Evolutionary conservation across 23 tunicate species (phyloP).

Genomic region (Styela plicata): DNA sequence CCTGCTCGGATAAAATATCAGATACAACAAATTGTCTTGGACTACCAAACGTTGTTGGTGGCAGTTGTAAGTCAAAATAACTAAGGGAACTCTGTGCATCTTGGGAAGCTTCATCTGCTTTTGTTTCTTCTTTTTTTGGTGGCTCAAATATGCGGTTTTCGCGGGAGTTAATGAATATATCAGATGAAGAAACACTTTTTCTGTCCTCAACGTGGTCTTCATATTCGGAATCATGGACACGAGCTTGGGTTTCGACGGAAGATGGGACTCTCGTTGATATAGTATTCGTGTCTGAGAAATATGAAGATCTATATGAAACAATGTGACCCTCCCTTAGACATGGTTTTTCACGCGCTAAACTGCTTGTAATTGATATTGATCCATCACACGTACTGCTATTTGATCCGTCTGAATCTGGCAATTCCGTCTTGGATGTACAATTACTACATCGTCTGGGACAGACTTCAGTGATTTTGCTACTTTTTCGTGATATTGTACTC

Average conservation of each 20-base stretch:
- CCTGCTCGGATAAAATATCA: not conserved
- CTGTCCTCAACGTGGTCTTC: not conserved
- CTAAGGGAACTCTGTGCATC: not conserved
- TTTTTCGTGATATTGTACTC: not conserved
- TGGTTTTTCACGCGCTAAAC: not conserved
- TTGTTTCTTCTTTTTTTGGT: not conserved
- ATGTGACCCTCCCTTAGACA: not conserved
- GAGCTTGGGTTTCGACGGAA: not conserved
- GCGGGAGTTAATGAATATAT: too few relatives aligned
- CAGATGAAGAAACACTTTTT: not conserved
- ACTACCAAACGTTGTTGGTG: not conserved
- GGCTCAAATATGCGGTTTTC: not conserved
- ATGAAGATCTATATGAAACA: not conserved
- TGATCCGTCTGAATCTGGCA: conserved; percentile 9
- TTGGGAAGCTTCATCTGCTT: too few relatives aligned
- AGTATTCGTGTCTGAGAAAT: not conserved
- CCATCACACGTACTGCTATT: not conserved
- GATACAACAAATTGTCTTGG: not conserved
- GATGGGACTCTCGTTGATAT: not conserved
- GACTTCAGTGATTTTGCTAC: not conserved
- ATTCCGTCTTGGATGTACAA: not conserved
- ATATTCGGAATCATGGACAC: not conserved
- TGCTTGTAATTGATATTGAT: not conserved
- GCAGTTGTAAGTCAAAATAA: not conserved
- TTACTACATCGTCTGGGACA: not conserved